Evolutionary conservation across 1,140 invertebrate species (phyloP).

Genomic region (Ephestia elutella): DNA sequence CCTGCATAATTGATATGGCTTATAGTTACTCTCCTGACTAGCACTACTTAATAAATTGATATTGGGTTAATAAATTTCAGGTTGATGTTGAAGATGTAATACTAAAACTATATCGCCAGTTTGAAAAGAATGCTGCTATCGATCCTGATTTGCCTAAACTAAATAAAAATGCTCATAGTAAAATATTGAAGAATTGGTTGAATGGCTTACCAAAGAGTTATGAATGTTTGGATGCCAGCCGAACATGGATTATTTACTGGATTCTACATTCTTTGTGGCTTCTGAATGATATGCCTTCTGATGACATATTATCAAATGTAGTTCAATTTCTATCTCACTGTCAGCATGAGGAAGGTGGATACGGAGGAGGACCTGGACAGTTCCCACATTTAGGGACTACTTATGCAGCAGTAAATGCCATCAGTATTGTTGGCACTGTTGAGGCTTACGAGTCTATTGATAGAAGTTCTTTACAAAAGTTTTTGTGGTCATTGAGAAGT

Average conservation of each 20-base stretch:
- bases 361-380: constrained; percentile 95
- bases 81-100: constrained; percentile 79
- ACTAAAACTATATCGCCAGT: constrained; percentile 78
- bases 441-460: constrained; percentile 92
- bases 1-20: neutral
- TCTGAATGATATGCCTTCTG: constrained; percentile 82
- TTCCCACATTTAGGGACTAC: constrained; percentile 95
- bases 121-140: constrained; percentile 72
- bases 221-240: constrained; percentile 92
- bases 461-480: constrained; percentile 83
- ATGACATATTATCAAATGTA: constrained; percentile 79
- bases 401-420: constrained; percentile 95
- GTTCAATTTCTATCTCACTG: constrained; percentile 84
- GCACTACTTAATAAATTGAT: no score
- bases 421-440: constrained; percentile 91
- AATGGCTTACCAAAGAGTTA: constrained; percentile 80
- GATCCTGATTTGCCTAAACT: constrained; percentile 79
- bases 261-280: constrained; percentile 92
- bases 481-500: constrained; percentile 84
- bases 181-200: constrained; percentile 82
- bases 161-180: constrained; percentile 78
- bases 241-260: constrained; percentile 97
- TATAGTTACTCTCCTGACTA: no score
- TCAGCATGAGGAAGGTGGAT: constrained; percentile 89
- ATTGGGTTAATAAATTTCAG: constrained; percentile 74